Evolutionary conservation across 2,888 invertebrate genomes (phyloP).

Genomic region (Synergus gifuensis): DNA sequence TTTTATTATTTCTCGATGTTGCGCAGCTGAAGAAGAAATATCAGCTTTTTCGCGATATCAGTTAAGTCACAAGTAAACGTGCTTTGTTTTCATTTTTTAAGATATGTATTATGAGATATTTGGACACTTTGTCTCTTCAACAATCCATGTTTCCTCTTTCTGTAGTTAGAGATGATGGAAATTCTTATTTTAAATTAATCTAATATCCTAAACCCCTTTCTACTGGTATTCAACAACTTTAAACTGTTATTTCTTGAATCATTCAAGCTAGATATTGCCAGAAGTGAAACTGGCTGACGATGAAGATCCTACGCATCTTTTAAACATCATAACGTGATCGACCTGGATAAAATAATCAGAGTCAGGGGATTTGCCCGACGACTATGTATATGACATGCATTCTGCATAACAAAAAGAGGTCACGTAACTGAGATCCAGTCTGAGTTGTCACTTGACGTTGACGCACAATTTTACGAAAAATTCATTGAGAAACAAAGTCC

Average conservation of each 20-base stretch:
- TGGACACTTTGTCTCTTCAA: too few relatives aligned
- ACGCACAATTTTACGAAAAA: not conserved
- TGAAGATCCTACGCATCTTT: conserved; percentile 25
- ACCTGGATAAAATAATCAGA: conserved; percentile 23
- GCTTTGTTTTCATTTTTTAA: too few relatives aligned
- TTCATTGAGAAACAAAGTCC: not conserved
- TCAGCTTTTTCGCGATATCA: too few relatives aligned
- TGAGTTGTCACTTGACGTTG: not conserved
- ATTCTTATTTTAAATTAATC: not conserved
- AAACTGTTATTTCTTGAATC: not conserved
- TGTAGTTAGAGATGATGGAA: too few relatives aligned
- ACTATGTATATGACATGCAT: not conserved
- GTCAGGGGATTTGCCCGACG: not conserved
- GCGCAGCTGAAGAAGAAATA: too few relatives aligned
- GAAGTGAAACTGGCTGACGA: conserved; percentile 9
- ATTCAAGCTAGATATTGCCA: conserved; percentile 3
- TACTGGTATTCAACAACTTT: not conserved
- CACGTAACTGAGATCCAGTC: not conserved
- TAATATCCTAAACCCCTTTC: not conserved
- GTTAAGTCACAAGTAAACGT: too few relatives aligned
- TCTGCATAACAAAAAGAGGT: not conserved
- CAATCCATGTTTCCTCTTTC: too few relatives aligned
- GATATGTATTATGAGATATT: too few relatives aligned
- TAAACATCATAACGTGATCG: not conserved
- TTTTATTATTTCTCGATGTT: too few relatives aligned